These are phyloP conservation scores for Kradibia gibbosae DNA, from an alignment of 1,140 invertebrate species.

Conservation along the genomic window DNA sequence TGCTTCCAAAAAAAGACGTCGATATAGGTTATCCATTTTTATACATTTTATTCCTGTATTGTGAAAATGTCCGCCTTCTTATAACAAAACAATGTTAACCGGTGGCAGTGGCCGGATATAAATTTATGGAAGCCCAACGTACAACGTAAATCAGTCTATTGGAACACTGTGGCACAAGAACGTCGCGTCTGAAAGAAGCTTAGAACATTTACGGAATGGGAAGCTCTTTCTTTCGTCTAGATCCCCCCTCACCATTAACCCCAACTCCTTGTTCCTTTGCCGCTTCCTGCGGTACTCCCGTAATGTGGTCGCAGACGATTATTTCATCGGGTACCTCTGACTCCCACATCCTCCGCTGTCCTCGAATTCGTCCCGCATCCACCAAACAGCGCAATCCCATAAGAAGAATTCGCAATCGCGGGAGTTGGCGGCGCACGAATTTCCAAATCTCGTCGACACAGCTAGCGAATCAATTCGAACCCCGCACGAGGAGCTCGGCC, in stretches of 20 bases:
- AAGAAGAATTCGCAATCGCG: too few relatives aligned
- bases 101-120: background rate
- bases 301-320: conserved; percentile 34
- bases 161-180: background rate
- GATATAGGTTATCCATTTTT: too few relatives aligned
- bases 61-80: too few relatives aligned
- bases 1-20: too few relatives aligned
- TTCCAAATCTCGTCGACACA: conserved; percentile 52
- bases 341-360: background rate
- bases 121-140: background rate
- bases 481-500: background rate
- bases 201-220: background rate
- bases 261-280: background rate
- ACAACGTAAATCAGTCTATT: background rate
- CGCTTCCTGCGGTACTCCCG: conserved; percentile 2
- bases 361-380: too few relatives aligned
- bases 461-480: conserved; percentile 41
- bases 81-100: background rate
- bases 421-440: conserved; percentile 32
- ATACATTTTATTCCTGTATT: too few relatives aligned
- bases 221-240: too few relatives aligned
- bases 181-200: background rate
- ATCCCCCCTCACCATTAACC: too few relatives aligned
- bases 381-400: too few relatives aligned
- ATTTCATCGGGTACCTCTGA: background rate